A percentile compares a stretch with the other conserved stretches of the same genome.
These are phyloP conservation scores for Hystrix cristata DNA, from an alignment of 2,113 vertebrate species.

Conservation along the genomic window DNA sequence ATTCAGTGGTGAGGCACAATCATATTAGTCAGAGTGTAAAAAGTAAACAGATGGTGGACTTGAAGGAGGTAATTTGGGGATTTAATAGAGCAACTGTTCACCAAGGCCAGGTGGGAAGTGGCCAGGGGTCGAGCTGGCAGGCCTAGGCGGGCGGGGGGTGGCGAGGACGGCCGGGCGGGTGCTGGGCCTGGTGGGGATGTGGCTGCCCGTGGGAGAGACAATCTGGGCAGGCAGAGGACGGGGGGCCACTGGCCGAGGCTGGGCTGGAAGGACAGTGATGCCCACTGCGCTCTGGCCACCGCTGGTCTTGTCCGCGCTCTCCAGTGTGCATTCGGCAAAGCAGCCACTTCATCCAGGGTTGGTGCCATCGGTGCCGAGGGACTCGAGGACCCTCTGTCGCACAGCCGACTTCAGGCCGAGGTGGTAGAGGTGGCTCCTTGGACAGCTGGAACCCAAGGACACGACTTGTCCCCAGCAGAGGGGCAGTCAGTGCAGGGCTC, in stretches of 20 bases:
- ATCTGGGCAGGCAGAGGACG: neutral
- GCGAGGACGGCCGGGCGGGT: neutral
- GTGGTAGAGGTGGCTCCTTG: neutral
- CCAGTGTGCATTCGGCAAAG: neutral
- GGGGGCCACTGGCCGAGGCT: neutral
- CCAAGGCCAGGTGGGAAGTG: neutral
- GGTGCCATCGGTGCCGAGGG: neutral
- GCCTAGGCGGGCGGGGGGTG: fast-evolving
- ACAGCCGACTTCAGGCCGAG: neutral
- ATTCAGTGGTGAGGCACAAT: fast-evolving
- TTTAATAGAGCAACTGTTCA: neutral
- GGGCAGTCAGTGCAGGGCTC: neutral
- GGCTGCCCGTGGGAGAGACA: no score
- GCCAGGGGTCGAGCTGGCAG: neutral
- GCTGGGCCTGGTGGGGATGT: neutral
- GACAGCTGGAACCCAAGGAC: neutral
- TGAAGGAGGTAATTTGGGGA: neutral
- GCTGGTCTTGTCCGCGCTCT: neutral
- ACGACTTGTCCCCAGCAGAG: neutral
- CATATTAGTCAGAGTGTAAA: fast-evolving
- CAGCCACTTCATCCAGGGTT: neutral
- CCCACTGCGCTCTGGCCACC: neutral
- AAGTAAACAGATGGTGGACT: neutral
- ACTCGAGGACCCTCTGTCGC: neutral
- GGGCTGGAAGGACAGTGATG: neutral